Conservation (phyloP, 1,140 invertebrate genomes). For the Cyclina sinensis region DNA sequence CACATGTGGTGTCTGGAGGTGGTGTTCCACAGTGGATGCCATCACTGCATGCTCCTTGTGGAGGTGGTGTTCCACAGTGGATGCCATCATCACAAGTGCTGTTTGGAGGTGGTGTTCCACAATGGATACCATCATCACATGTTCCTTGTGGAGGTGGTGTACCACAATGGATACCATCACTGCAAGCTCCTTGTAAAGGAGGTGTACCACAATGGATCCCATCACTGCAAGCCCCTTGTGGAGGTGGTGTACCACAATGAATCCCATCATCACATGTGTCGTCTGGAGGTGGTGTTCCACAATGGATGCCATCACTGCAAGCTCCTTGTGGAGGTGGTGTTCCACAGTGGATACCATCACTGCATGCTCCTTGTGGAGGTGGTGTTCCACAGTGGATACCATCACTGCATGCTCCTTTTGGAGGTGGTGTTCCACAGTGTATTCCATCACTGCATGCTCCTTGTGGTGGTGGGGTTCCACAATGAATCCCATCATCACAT, state of each 20-base stretch:
- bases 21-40: constrained; percentile 61
- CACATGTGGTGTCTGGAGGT: constrained; percentile 24
- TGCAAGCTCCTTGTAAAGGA: constrained; percentile 14
- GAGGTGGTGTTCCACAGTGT: constrained; percentile 61
- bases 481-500: constrained; percentile 57
- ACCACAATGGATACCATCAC: constrained; percentile 62
- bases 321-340: constrained; percentile 33
- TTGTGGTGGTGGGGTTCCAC: constrained; percentile 48
- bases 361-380: constrained; percentile 39
- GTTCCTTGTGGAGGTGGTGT: constrained; percentile 33
- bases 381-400: constrained; percentile 65
- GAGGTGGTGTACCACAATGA: constrained; percentile 65
- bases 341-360: constrained; percentile 64
- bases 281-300: constrained; percentile 50
- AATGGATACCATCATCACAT: constrained; percentile 56
- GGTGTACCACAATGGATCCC: constrained; percentile 61
- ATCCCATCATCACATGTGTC: constrained; percentile 52
- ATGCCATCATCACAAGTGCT: constrained; percentile 44
- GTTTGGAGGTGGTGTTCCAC: constrained; percentile 59
- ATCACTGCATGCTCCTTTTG: constrained; percentile 40
- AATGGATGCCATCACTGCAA: constrained; percentile 57
- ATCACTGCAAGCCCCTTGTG: constrained; percentile 14
- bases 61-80: constrained; percentile 62
- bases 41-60: constrained; percentile 20
- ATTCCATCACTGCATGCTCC: constrained; percentile 53